Base-by-base conservation (phyloP, 2,113 vertebrate species). In the Gobiocypris rarus region DNA sequence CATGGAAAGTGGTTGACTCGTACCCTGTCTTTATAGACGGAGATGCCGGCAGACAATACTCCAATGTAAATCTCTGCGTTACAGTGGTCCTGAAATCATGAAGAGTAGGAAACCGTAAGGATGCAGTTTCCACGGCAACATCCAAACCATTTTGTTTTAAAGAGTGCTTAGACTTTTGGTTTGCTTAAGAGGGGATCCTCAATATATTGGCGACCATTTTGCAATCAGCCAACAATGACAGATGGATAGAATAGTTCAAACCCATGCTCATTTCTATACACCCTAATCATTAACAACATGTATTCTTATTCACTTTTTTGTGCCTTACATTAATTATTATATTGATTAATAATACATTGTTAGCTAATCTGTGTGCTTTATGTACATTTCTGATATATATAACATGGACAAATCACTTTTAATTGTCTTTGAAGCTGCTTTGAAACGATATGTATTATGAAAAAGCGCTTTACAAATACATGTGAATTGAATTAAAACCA, bases 1-100 rank as follows among this genome's bases (percentile, higher is more conserved):
- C 98, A 99, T 90, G 95, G 96, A 92, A 99, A 98, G 84, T 94
- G 96, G 94, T 97, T 98, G 93, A 98, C 97, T 93, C 96, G 97
- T 95, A 98, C 93, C 92, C 96, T 95, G 94, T 98, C 99, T 94
- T 98, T 99, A 93, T 97, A 98, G 94, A 99, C 92, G 69, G 98
- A 91, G 89, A 99, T 96, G 89, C 97, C 98, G 74, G 96, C 96
- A 43, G 98, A 98, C 97, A 97, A 97, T 88, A 99, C 97, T 85
- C 98, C 97, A 86, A 99, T 95, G 91, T 94, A 94, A 91, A 99
- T 98, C 94, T 99, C 98, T 91, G 95, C 96, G 93, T 97, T 97
- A 91, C 96, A 97, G 93, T 99, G 97, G 96, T 99, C 98, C 98
- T 99, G 92, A 24, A 94, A 93, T 88, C 90, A 75, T 89, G 85